These are phyloP conservation scores for Eunapius fragilis DNA, from an alignment of 37 sponge, comb jelly and placozoan genomes.

Conservation along the genomic window DNA sequence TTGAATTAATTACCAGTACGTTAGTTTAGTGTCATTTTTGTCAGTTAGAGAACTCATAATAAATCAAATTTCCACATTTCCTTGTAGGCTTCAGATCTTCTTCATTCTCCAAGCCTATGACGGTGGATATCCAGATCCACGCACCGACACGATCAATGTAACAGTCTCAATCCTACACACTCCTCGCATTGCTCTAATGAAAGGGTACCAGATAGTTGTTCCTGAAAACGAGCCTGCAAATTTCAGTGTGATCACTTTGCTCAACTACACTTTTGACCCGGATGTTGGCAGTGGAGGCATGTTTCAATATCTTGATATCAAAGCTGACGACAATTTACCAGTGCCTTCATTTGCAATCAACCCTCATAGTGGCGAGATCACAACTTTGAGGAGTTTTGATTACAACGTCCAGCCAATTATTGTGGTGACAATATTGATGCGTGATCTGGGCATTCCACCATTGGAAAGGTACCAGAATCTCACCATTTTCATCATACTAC, in stretches of 20 bases:
- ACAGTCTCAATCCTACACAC: constrained; percentile 68
- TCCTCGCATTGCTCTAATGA: constrained; percentile 61
- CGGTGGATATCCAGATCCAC: constrained; percentile 83
- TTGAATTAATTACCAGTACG: too few relatives aligned
- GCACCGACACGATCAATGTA: constrained; percentile 57
- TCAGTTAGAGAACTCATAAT: too few relatives aligned
- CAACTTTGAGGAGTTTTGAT: constrained; percentile 43
- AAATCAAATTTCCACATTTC: too few relatives aligned
- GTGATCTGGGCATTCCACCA: constrained; percentile 50
- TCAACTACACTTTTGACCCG: constrained; percentile 55
- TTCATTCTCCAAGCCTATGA: constrained; percentile 81
- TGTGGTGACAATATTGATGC: constrained; percentile 31
- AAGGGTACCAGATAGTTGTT: constrained; percentile 10
- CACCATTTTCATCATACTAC: constrained; percentile 60
- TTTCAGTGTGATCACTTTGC: constrained; percentile 28
- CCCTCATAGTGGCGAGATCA: constrained; percentile 35
- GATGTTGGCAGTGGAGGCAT: constrained; percentile 62
- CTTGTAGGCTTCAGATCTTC: constrained; percentile 14
- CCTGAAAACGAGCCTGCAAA: constrained; percentile 54
- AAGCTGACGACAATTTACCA: constrained; percentile 27
- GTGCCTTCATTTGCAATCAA: constrained; percentile 26
- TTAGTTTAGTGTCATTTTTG: too few relatives aligned
- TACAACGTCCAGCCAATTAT: constrained; percentile 52
- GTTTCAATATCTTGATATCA: constrained; percentile 39
- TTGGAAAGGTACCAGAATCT: constrained; percentile 36